Conservation (phyloP, 53 echinoderm and acorn worm species). For the Patiria pectinifera region DNA sequence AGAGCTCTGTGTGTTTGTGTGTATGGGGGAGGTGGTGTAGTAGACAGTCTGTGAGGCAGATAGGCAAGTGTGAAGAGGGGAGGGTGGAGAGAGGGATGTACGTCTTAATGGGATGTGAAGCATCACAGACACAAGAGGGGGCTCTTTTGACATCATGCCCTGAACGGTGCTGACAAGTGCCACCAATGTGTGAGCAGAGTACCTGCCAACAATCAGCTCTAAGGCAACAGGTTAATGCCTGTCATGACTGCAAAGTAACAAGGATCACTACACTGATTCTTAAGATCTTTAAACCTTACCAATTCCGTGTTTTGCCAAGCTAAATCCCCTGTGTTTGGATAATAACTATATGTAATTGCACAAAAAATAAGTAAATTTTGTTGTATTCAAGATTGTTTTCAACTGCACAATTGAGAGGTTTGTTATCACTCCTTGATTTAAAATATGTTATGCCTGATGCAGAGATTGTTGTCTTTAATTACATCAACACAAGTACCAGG, state of each 20-base stretch:
- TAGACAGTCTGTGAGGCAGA: background rate
- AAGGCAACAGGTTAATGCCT: background rate
- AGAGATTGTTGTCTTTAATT: too few species aligned
- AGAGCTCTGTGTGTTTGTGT: background rate
- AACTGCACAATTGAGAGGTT: too few species aligned
- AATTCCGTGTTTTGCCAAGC: too few species aligned
- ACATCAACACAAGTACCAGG: background rate
- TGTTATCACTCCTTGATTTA: too few species aligned
- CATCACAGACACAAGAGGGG: slow-evolving; percentile 8
- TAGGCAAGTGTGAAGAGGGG: background rate
- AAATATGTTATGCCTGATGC: too few species aligned
- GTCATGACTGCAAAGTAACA: background rate
- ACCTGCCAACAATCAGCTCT: background rate
- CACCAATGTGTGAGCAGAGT: background rate
- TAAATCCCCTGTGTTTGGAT: too few species aligned
- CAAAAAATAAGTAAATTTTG: too few species aligned
- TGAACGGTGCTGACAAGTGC: background rate
- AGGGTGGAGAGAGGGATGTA: background rate
- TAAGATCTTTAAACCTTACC: background rate
- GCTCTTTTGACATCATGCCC: background rate
- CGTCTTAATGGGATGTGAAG: background rate
- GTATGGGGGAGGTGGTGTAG: background rate
- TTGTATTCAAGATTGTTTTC: too few species aligned
- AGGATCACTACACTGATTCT: too few species aligned
- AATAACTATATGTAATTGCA: too few species aligned